Conservation (phyloP, 1,140 invertebrate species). For the Euwallacea fornicatus region DNA sequence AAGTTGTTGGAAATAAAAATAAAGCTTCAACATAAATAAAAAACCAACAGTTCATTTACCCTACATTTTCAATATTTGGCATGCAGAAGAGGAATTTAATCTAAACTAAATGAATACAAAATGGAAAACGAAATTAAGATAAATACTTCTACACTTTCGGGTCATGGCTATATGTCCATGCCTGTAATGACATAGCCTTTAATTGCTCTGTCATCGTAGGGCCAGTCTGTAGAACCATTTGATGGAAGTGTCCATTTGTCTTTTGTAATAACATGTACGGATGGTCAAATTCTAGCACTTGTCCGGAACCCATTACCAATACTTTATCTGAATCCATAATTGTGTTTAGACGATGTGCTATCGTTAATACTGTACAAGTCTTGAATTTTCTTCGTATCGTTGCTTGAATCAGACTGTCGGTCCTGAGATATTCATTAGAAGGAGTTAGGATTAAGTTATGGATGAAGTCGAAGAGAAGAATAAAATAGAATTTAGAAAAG, state of each 20-base stretch:
- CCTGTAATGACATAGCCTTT: constrained; percentile 36
- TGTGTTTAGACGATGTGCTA: constrained; percentile 62
- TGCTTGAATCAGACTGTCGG: constrained; percentile 62
- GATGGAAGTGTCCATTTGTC: constrained; percentile 65
- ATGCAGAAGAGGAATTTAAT: no score
- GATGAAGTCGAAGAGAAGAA: background rate
- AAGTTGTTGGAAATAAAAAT: no score
- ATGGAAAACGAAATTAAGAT: no score
- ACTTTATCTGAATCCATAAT: constrained; percentile 54
- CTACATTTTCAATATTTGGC: no score
- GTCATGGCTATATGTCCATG: constrained; percentile 15
- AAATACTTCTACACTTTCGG: no score
- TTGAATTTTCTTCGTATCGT: constrained; percentile 62
- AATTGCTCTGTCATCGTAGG: constrained; percentile 40
- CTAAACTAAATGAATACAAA: no score
- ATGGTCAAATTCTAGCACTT: constrained; percentile 51
- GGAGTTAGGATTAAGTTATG: background rate
- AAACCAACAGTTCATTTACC: no score
- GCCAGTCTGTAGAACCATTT: constrained; percentile 66
- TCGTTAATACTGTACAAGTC: constrained; percentile 71
- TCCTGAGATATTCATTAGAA: constrained; percentile 40
- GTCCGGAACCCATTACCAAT: constrained; percentile 51
- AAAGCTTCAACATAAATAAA: no score
- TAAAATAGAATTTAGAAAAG: background rate
- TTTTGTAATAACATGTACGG: constrained; percentile 48